A percentile compares a stretch with the other conserved stretches of the same genome.
phyloP scores from a whole-genome alignment of 2,113 vertebrate genomes.

The Lophura nycthemera region DNA sequence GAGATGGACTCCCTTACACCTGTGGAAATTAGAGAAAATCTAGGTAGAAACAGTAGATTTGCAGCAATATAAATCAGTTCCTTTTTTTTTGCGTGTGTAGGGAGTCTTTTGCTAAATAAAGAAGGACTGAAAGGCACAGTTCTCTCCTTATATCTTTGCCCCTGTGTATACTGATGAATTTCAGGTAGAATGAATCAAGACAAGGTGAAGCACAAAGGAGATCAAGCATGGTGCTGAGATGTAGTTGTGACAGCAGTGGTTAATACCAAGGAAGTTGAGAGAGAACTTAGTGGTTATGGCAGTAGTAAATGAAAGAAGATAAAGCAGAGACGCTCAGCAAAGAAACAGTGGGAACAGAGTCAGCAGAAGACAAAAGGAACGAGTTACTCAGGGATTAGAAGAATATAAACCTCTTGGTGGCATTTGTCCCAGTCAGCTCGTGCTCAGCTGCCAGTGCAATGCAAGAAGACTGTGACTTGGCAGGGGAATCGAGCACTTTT shows the following conservation, averaged over 20 bases:
- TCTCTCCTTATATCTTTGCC: not conserved
- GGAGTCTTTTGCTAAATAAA: not conserved
- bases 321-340: not conserved
- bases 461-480: not conserved
- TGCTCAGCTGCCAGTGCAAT: not conserved
- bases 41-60: not conserved
- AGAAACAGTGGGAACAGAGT: not conserved
- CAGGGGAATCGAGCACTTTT: not conserved
- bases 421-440: not conserved
- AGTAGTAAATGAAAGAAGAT: not conserved
- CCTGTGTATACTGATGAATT: constrained; percentile 38
- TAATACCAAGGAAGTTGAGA: constrained; percentile 18
- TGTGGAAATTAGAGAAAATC: constrained; percentile 46
- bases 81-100: not conserved
- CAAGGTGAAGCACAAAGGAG: constrained; percentile 21
- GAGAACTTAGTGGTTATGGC: constrained; percentile 40
- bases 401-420: not conserved
- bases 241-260: constrained; percentile 54
- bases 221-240: constrained; percentile 48
- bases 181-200: constrained; percentile 41
- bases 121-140: not conserved
- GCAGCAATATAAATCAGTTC: constrained; percentile 29
- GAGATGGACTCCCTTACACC: constrained; percentile 16
- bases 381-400: not conserved
- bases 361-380: constrained; percentile 17